Evolutionary conservation across 1,140 invertebrate species (phyloP), one percentile per base, ranked within the genome.

Genomic region (Chelonus insularis): DNA sequence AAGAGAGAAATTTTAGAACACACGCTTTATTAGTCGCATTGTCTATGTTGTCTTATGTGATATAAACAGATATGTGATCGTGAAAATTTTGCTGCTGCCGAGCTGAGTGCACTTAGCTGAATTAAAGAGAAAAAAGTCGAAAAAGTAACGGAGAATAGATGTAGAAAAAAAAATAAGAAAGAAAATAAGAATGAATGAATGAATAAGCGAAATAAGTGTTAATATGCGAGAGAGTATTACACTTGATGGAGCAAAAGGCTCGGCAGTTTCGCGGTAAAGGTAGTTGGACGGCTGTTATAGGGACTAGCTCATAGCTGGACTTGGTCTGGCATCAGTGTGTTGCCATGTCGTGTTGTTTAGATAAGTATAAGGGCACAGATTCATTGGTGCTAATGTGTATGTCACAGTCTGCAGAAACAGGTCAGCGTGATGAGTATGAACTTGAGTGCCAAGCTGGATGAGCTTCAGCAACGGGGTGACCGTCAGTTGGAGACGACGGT

Each of bases 391-490:
- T 23, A 52, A 59, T 55, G 45, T 75, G 60, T 72, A 66, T 76
- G 67, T 80, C 70, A 61, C 84, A 94, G 92, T 89, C 90, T 94
- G 85, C 93, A 95, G 87, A 92, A 93, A 87, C 93, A 94, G 89
- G 91, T 94, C 87, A 92, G 90, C 87, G 90, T 94, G 84, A 95
- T 95, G 93, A 94, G 91, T 84, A 93, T 93, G 89, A 94, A 94
- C 87, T 87, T 95, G 83, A 91, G 89, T 79, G 88, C 90, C 72
- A 93, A 94, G 85, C 86, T 95, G 85, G 92, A 94, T 83, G 91
- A 94, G 84, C 88, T 95, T 82, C 91, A 93, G 82, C 91, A 93
- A 80, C 86, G 90, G 69, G 89, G 89, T 78, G 89, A 91, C 84
- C 88, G 89, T 68, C 91, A 94, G 82, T 85, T 92, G 74, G 92